These are phyloP conservation scores for Sarcophaga peregrina DNA, from an alignment of 1,140 invertebrate genomes.

Conservation along the genomic window DNA sequence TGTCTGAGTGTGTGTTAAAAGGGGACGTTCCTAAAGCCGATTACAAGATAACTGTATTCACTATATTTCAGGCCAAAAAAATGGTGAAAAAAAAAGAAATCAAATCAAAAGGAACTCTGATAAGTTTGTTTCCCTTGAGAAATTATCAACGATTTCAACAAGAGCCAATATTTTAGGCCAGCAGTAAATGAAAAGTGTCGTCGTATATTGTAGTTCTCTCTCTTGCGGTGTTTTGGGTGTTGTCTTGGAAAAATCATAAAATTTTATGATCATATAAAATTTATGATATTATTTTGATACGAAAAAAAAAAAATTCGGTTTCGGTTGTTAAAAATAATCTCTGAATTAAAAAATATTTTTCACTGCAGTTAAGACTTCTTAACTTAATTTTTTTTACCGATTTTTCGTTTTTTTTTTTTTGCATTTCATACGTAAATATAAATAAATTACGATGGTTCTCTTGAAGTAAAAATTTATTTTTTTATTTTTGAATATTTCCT, in stretches of 20 bases:
- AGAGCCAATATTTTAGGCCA: constrained; percentile 24
- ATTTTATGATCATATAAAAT: constrained; percentile 35
- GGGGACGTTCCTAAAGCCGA: constrained; percentile 36
- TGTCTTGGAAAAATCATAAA: constrained; percentile 37
- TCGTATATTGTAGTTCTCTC: not conserved
- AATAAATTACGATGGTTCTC: not conserved
- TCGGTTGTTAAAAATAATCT: constrained; percentile 23
- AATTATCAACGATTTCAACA: constrained; percentile 3
- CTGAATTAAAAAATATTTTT: not conserved
- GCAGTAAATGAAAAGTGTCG: not conserved
- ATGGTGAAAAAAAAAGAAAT: not conserved
- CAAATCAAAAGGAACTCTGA: not conserved
- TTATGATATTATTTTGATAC: constrained; percentile 32
- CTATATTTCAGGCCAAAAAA: not conserved
- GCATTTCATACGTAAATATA: not conserved
- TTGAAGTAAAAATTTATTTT: no score
- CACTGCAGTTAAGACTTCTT: not conserved
- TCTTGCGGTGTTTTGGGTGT: not conserved
- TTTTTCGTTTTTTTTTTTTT: constrained; percentile 10
- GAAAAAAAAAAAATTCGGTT: no score
- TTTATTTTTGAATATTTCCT: not conserved
- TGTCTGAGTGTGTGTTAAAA: constrained; percentile 12
- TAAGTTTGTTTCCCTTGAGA: no score
- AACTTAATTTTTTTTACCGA: not conserved
- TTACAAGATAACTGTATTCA: constrained; percentile 40